Percentiles rank a stretch among this genome's conserved stretches.
phyloP scores from a whole-genome alignment of 2,888 invertebrate genomes.

The Tiliacea citrago region DNA sequence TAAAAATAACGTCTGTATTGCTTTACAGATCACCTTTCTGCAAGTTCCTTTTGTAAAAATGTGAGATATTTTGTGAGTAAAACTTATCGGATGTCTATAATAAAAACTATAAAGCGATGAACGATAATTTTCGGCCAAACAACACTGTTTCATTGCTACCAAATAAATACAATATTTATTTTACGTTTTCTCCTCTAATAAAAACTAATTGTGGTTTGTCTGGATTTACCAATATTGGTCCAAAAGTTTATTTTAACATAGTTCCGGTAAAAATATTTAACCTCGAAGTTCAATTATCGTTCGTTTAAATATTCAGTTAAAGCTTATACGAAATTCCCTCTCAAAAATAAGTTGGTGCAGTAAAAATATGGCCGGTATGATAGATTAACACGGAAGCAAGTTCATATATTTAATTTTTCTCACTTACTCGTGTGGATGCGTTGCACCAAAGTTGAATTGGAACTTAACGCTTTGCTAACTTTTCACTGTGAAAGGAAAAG shows the following conservation, averaged over 20 bases:
- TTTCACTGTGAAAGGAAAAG: background rate
- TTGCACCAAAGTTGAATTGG: constrained; percentile 33
- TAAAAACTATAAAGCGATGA: background rate
- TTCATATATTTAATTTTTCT: constrained; percentile 48
- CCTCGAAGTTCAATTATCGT: background rate
- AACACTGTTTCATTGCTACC: constrained; percentile 2
- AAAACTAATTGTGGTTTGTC: background rate
- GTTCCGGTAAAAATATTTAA: background rate
- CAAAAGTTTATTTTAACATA: background rate
- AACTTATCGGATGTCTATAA: background rate
- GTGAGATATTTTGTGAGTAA: background rate
- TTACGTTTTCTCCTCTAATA: background rate
- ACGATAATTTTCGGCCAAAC: background rate
- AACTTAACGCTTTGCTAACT: constrained; percentile 8
- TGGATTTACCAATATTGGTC: background rate
- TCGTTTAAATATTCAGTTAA: background rate
- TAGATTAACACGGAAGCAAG: constrained; percentile 35
- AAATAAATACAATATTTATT: background rate
- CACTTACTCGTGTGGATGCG: constrained; percentile 2
- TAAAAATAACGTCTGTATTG: too few species aligned
- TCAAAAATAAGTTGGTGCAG: constrained; percentile 23
- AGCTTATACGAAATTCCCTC: constrained; percentile 9
- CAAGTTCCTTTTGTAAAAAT: background rate
- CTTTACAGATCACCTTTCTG: background rate
- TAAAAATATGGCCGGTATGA: constrained; percentile 36